These are phyloP conservation scores for Cercopithecus diana DNA, from an alignment of 2,797 vertebrate species.

Conservation along the genomic window DNA sequence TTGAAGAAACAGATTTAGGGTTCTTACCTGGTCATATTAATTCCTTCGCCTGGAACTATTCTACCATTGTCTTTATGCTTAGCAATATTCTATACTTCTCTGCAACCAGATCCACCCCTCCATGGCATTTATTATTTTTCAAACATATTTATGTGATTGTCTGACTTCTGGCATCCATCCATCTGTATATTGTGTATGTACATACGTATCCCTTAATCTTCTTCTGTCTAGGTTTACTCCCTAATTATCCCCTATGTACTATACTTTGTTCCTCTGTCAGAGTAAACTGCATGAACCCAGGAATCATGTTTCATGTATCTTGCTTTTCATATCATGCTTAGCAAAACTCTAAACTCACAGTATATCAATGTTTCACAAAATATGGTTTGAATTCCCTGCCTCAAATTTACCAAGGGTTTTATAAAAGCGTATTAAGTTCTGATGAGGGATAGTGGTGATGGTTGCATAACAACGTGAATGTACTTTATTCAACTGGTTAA, in stretches of 20 bases:
- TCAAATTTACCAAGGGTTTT: not conserved
- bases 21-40: not conserved
- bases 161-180: not conserved
- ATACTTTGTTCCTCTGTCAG: not conserved
- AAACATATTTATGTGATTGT: not conserved
- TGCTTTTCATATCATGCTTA: not conserved
- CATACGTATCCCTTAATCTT: not conserved
- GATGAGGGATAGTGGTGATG: not conserved
- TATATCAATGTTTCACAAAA: not conserved
- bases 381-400: not conserved
- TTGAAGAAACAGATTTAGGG: not conserved
- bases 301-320: not conserved
- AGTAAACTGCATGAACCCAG: not conserved
- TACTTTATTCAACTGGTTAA: not conserved
- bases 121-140: not conserved
- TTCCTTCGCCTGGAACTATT: not conserved
- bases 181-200: not conserved
- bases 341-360: not conserved
- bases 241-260: not conserved
- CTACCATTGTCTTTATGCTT: not conserved
- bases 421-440: not conserved
- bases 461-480: not conserved
- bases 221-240: not conserved
- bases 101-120: not conserved
- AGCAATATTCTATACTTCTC: not conserved